Base-by-base conservation (phyloP, 2,113 vertebrate species). In the Archilochus colubris region DNA sequence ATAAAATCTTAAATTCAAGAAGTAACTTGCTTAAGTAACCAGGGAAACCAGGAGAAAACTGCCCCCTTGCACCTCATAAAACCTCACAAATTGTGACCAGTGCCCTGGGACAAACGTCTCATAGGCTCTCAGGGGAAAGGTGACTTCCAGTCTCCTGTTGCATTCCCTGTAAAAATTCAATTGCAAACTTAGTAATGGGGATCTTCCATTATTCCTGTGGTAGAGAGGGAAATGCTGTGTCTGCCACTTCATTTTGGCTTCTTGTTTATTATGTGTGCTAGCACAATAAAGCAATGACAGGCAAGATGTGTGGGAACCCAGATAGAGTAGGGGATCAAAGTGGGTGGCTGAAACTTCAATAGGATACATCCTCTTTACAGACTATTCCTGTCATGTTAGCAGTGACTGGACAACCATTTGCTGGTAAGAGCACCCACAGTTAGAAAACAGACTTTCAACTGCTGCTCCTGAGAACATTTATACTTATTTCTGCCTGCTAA, bases 321-420 rank as follows among this genome's bases (percentile, higher is more conserved):
- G 77, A 84, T 16, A 68, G 27, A 87, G 18, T 28, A 61, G 79
- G 36, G 66, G 48, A 91, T 58, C 67, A 79, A 86, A 92, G 94
- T 94, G 82, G 69, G 93, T 76, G 78, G 66, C 54, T 9, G 8
- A 40, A 70, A 74, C 33, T 89, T 73, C 86, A 91, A 85, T 88
- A 84, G 88, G 89, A 79, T 33, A 50, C 70, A 77, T 94, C 61
- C 66, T 92, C 36, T 86, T 86, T 87, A 67, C 44, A 89, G 58
- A 86, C 94, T 83, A 78, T 73, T 92, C 51, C 82, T 92, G 72
- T 92, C 88, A 46, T 10, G 44, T 95, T 94, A 94, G 74, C 62
- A 16, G 21, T 79, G 74, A 36, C 50, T 62, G 36, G 53, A 58
- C 38, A 78, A 57, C 23, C 30, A 24, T 66, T 82, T 74, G 64